These are phyloP conservation scores for Hydrozoanthus gracilis DNA, from an alignment of 92 coral and sea anemone species.

Conservation along the genomic window DNA sequence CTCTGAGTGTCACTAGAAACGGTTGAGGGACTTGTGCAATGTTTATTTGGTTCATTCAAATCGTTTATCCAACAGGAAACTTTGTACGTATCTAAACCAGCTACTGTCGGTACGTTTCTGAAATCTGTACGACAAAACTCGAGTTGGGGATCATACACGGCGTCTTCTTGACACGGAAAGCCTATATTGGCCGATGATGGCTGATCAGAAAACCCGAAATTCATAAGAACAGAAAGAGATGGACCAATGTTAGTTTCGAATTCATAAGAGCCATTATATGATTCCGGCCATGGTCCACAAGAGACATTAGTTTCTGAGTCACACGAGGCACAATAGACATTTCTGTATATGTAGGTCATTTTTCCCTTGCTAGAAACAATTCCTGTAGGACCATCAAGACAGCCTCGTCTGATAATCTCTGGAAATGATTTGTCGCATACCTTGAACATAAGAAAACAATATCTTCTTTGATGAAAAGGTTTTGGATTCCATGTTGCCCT, in stretches of 20 bases:
- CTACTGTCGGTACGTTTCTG: conserved; percentile 39
- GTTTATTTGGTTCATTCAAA: neutral
- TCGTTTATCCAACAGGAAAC: conserved; percentile 53
- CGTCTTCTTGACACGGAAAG: conserved; percentile 22
- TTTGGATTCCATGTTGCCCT: neutral
- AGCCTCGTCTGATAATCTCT: neutral
- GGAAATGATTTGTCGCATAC: neutral
- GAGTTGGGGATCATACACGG: conserved; percentile 50
- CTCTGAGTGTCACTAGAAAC: neutral
- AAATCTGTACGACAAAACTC: conserved; percentile 25
- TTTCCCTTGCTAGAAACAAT: neutral
- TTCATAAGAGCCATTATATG: too few relatives aligned
- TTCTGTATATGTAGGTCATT: conserved; percentile 15
- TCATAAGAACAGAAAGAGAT: conserved; percentile 14
- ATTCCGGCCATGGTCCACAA: conserved; percentile 28
- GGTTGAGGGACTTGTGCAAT: neutral
- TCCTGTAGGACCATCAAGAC: neutral
- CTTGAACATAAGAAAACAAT: neutral
- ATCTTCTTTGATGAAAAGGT: conserved; percentile 1
- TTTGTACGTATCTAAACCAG: conserved; percentile 53
- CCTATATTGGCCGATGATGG: neutral
- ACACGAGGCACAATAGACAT: conserved; percentile 56
- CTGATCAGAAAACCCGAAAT: conserved; percentile 32
- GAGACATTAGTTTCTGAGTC: conserved; percentile 25
- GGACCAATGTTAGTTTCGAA: neutral